Conservation (phyloP, 1,140 invertebrate species). For the Neodiprion pinetum region DNA sequence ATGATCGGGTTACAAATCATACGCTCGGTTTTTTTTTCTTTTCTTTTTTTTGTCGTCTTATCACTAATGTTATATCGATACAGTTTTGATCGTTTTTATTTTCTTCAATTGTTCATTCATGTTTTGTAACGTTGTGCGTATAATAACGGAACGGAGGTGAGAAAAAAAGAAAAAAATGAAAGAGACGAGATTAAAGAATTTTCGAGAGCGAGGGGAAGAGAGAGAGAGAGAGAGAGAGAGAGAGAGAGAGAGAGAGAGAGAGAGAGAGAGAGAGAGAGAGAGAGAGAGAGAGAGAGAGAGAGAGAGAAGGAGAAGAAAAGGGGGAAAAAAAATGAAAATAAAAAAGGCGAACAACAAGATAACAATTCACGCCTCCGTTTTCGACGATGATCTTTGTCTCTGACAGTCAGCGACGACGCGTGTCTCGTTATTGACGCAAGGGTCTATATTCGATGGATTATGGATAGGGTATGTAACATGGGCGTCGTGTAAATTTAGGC, state of each 20-base stretch:
- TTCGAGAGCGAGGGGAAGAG: no score
- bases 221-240: conserved; percentile 18
- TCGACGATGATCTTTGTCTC: conserved; percentile 37
- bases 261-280: conserved; percentile 19
- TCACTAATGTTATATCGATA: neutral
- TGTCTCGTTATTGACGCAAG: conserved; percentile 34
- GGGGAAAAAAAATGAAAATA: neutral
- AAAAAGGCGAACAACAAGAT: conserved; percentile 18
- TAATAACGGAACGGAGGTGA: no score
- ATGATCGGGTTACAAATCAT: no score
- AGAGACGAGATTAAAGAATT: neutral
- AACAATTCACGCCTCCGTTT: conserved; percentile 38
- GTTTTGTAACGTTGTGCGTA: no score
- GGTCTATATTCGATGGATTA: no score
- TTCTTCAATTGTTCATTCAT: neutral
- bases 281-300: conserved; percentile 18
- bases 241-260: conserved; percentile 22
- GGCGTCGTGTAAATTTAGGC: no score
- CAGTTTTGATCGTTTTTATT: neutral
- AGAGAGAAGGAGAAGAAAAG: conserved; percentile 11
- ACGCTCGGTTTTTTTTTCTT: neutral
- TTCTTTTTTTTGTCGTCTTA: neutral
- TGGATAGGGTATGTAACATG: no score
- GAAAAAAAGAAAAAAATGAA: no score
- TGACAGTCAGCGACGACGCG: conserved; percentile 34